These are phyloP conservation scores for Tricholauxania praeusta DNA, from an alignment of 2,888 invertebrate species.

Conservation along the genomic window DNA sequence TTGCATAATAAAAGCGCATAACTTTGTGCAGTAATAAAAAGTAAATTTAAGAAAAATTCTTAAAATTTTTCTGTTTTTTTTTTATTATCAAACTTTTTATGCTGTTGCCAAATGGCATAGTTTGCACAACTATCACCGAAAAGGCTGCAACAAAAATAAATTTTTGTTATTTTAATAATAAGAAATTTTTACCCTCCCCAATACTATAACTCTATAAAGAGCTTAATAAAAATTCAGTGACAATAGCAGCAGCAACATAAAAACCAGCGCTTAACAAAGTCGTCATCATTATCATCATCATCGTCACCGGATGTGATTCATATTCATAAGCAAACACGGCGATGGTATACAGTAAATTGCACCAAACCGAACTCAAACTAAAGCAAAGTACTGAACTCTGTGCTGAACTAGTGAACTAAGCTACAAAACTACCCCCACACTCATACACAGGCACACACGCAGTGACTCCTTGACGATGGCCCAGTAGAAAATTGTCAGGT, in stretches of 20 bases:
- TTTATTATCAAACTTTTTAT: background rate
- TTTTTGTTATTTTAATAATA: background rate
- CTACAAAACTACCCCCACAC: conserved; percentile 29
- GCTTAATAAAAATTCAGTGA: conserved; percentile 17
- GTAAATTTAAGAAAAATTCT: background rate
- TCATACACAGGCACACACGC: conserved; percentile 20
- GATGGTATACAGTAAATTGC: conserved; percentile 16
- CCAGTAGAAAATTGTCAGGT: background rate
- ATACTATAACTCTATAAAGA: background rate
- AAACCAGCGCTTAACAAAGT: background rate
- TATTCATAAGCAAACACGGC: conserved; percentile 28
- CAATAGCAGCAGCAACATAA: conserved; percentile 2
- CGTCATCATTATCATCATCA: background rate
- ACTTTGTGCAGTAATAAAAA: background rate
- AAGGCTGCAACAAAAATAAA: background rate
- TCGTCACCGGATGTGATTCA: conserved; percentile 42
- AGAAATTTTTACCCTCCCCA: conserved; percentile 3
- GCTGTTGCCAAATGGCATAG: conserved; percentile 25
- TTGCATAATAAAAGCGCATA: background rate
- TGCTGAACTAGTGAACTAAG: conserved; percentile 26
- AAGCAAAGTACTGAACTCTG: conserved; percentile 18
- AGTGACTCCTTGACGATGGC: background rate
- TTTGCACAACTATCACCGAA: background rate
- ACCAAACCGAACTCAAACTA: conserved; percentile 13
- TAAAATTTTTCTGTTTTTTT: background rate